Conservation (phyloP, 2,113 vertebrate species). For the Ariopsis seemanni region DNA sequence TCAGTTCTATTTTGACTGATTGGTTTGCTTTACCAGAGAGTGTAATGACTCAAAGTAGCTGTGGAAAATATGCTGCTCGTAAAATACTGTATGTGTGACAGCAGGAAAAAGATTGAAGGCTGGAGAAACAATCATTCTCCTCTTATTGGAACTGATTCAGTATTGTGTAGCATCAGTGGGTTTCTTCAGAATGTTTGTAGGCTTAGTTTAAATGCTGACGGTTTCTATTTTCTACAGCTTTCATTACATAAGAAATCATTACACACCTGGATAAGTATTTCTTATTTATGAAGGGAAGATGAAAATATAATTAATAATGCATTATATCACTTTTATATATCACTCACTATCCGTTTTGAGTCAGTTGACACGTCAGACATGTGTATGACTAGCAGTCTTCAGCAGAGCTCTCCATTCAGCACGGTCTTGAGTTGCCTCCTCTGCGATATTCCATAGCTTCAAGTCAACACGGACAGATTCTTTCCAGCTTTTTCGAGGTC, state of each 20-base stretch:
- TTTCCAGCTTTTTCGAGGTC: too few species aligned
- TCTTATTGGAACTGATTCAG: constrained; percentile 20
- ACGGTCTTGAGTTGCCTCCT: too few species aligned
- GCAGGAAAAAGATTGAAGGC: constrained; percentile 42
- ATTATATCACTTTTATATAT: neutral
- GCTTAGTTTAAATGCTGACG: neutral
- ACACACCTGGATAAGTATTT: neutral
- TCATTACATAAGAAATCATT: neutral
- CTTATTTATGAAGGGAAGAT: neutral
- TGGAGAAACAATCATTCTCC: constrained; percentile 58
- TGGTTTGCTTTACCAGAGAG: constrained; percentile 27
- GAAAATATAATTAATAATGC: neutral
- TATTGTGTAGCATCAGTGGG: constrained; percentile 16
- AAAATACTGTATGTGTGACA: constrained; percentile 40
- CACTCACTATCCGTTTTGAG: too few species aligned
- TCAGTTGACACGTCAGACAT: too few species aligned
- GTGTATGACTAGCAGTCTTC: too few species aligned
- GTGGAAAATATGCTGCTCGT: constrained; percentile 52
- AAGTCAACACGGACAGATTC: too few species aligned
- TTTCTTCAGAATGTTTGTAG: neutral
- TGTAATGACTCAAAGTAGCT: constrained; percentile 36
- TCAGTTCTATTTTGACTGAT: constrained; percentile 20
- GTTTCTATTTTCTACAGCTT: neutral
- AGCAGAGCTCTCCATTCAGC: too few species aligned
- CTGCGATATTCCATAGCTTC: too few species aligned